Conservation (phyloP, 1,140 invertebrate species). For the Drosophila carrolli region DNA sequence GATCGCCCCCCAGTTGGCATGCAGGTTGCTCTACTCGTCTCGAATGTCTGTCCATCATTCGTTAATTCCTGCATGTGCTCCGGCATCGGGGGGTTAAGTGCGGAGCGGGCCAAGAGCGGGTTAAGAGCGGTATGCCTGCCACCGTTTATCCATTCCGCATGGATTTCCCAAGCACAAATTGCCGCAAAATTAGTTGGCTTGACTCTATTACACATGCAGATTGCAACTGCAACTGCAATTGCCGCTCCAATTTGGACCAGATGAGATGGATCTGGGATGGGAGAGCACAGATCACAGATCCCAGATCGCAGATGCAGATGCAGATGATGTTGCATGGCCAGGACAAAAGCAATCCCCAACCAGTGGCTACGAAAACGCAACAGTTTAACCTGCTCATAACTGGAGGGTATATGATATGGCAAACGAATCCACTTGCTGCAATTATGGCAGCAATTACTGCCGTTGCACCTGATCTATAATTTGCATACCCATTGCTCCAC, state of each 20-base stretch:
- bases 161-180: slow-evolving; percentile 62
- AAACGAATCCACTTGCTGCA: slow-evolving; percentile 78
- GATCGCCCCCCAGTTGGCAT: slow-evolving; percentile 65
- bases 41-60: slow-evolving; percentile 79
- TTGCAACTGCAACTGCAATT: slow-evolving; percentile 61
- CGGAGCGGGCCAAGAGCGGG: not conserved
- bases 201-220: slow-evolving; percentile 65
- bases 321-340: slow-evolving; percentile 38
- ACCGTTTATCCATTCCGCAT: slow-evolving; percentile 57
- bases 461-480: slow-evolving; percentile 76
- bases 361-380: slow-evolving; percentile 62
- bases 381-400: slow-evolving; percentile 79
- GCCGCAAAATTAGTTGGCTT: slow-evolving; percentile 63
- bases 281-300: not conserved
- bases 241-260: slow-evolving; percentile 55
- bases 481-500: slow-evolving; percentile 65
- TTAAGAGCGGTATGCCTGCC: slow-evolving; percentile 43
- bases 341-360: slow-evolving; percentile 1
- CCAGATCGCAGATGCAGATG: not conserved
- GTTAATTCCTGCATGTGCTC: slow-evolving; percentile 69
- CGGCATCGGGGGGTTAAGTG: slow-evolving; percentile 1
- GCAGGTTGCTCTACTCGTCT: slow-evolving; percentile 32
- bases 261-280: slow-evolving; percentile 37
- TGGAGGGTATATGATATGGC: slow-evolving; percentile 73
- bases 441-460: slow-evolving; percentile 77